Percentiles rank a stretch among this genome's conserved stretches.
Conservation (phyloP, 2,888 invertebrate genomes). For the Campaea margaritaria region DNA sequence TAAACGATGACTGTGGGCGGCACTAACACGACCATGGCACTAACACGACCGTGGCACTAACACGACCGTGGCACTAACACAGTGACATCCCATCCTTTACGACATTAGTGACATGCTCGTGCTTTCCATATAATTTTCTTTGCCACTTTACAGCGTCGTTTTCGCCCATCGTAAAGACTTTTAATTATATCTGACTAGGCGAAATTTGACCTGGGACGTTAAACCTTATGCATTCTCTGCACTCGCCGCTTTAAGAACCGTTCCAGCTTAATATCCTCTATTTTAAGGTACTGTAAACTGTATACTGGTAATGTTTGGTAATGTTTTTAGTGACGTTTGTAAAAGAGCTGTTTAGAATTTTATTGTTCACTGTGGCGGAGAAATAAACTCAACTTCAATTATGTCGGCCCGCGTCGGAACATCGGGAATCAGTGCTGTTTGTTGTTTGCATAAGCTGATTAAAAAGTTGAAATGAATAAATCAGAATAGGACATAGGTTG, state of each 20-base stretch:
- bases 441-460: conserved; percentile 54
- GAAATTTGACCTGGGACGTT: conserved; percentile 63
- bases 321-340: conserved; percentile 16
- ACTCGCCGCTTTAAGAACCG: conserved; percentile 54
- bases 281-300: conserved; percentile 57
- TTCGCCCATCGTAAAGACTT: conserved; percentile 75
- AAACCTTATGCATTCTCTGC: conserved; percentile 67
- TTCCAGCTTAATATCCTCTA: conserved; percentile 56
- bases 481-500: conserved; percentile 45
- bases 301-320: conserved; percentile 22
- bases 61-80: conserved; percentile 39
- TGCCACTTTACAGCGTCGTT: conserved; percentile 76
- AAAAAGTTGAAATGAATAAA: conserved; percentile 52
- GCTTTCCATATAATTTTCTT: conserved; percentile 69
- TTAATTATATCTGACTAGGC: conserved; percentile 76
- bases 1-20: conserved; percentile 30
- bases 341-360: conserved; percentile 7
- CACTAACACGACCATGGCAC: conserved; percentile 38
- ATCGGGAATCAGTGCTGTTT: conserved; percentile 43
- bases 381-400: conserved; percentile 3
- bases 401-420: not conserved
- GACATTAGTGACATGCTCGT: conserved; percentile 62
- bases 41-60: conserved; percentile 43
- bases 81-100: conserved; percentile 57
- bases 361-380: not conserved